phyloP scores from a whole-genome alignment of 2,888 invertebrate genomes.

The Acleris holmiana region DNA sequence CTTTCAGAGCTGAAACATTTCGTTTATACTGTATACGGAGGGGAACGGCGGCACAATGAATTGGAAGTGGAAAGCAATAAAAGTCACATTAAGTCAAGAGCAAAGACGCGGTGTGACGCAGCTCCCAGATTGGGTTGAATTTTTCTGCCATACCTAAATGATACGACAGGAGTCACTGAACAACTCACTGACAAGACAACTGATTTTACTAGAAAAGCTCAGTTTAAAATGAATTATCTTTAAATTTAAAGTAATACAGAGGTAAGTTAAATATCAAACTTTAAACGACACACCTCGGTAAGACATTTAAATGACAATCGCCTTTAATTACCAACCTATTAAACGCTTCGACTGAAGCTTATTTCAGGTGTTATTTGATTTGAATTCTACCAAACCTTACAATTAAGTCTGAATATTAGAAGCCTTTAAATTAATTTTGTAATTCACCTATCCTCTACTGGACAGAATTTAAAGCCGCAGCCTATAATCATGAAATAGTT shows the following conservation, averaged over 20 bases:
- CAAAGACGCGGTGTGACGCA: conserved; percentile 57
- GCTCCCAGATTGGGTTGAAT: conserved; percentile 55
- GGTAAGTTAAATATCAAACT: conserved; percentile 31
- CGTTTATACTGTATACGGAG: conserved; percentile 54
- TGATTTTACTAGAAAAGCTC: not conserved
- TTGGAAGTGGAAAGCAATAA: conserved; percentile 72
- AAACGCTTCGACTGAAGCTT: conserved; percentile 64
- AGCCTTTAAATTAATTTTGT: conserved; percentile 60
- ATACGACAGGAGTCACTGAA: not conserved
- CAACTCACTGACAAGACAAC: not conserved
- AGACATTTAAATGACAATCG: conserved; percentile 47
- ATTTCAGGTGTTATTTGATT: conserved; percentile 81
- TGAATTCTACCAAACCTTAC: conserved; percentile 68
- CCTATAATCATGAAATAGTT: conserved; percentile 76
- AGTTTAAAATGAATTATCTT: not conserved
- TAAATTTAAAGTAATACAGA: conserved; percentile 21
- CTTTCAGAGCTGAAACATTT: conserved; percentile 52
- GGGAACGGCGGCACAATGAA: conserved; percentile 59
- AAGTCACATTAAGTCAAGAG: conserved; percentile 80
- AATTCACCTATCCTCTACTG: conserved; percentile 57
- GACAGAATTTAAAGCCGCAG: conserved; percentile 68
- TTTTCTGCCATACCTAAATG: conserved; percentile 54
- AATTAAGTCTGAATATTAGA: conserved; percentile 59
- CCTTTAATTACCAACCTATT: conserved; percentile 40
- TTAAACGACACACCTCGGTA: conserved; percentile 45